phyloP scores from a whole-genome alignment of 2,113 vertebrate species.

The Sphyrna mokarran region DNA sequence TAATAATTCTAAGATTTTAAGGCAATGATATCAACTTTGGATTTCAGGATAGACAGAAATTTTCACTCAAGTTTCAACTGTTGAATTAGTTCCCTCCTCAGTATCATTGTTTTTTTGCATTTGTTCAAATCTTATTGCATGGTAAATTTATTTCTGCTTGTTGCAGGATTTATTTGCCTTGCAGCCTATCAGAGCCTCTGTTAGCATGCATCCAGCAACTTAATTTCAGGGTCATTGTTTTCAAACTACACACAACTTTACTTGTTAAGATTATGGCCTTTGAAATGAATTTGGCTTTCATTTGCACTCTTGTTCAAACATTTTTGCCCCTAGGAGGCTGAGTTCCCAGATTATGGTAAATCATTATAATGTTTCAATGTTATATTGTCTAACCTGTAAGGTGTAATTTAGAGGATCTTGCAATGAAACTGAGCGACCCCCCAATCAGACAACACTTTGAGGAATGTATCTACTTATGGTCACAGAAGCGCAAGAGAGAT shows the following conservation, averaged over 20 bases:
- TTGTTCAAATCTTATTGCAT: neutral
- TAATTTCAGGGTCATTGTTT: neutral
- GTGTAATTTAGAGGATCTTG: neutral
- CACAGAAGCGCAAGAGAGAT: neutral
- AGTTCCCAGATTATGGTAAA: neutral
- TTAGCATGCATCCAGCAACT: neutral
- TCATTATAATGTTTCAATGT: neutral
- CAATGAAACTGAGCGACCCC: neutral
- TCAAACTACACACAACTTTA: neutral
- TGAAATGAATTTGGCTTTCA: slow-evolving; percentile 9
- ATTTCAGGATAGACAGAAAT: neutral
- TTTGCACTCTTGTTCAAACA: neutral
- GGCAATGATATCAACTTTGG: neutral
- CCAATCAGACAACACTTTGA: neutral
- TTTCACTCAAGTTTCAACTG: neutral
- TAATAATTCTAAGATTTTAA: neutral
- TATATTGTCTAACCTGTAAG: neutral
- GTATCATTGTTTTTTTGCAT: neutral
- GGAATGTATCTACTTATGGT: neutral
- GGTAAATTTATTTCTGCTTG: neutral
- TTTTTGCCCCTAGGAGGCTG: neutral
- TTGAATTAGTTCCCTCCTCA: neutral
- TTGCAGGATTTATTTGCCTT: neutral
- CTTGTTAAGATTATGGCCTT: neutral
- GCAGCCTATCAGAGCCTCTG: neutral